These are phyloP conservation scores for Bellardia bayeri DNA, from an alignment of 2,888 invertebrate species.

Conservation along the genomic window DNA sequence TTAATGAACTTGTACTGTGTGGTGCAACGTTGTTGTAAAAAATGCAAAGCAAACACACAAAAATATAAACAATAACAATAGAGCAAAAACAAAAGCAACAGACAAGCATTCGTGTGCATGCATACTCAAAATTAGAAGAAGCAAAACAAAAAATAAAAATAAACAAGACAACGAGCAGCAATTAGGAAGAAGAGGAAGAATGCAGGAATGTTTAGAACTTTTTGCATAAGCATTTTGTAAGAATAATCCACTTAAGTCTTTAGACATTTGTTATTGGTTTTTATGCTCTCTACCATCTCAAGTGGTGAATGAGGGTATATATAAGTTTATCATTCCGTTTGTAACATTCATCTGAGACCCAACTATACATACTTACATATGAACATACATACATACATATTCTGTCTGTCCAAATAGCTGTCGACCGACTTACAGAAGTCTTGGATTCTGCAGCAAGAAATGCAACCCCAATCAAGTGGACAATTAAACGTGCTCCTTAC, in stretches of 20 bases:
- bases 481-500: no score
- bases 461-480: no score
- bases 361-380: no score
- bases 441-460: no score
- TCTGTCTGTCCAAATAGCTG: no score
- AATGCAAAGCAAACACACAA: background rate
- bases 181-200: constrained; percentile 29
- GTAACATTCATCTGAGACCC: no score
- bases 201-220: background rate
- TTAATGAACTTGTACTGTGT: constrained; percentile 59
- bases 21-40: background rate
- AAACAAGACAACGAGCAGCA: background rate
- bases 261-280: background rate
- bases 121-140: background rate
- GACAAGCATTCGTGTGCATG: constrained; percentile 27
- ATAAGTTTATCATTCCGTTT: no score
- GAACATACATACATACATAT: no score
- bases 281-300: background rate
- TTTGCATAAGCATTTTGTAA: constrained; percentile 42
- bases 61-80: constrained; percentile 26
- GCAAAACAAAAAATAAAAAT: background rate
- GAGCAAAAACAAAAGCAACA: background rate
- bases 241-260: constrained; percentile 40
- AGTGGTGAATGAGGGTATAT: no score
- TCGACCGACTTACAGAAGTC: no score